A percentile compares a stretch with the other conserved stretches of the same genome.
Conservation (phyloP, 2,888 invertebrate genomes). For the Drosophila merina region DNA sequence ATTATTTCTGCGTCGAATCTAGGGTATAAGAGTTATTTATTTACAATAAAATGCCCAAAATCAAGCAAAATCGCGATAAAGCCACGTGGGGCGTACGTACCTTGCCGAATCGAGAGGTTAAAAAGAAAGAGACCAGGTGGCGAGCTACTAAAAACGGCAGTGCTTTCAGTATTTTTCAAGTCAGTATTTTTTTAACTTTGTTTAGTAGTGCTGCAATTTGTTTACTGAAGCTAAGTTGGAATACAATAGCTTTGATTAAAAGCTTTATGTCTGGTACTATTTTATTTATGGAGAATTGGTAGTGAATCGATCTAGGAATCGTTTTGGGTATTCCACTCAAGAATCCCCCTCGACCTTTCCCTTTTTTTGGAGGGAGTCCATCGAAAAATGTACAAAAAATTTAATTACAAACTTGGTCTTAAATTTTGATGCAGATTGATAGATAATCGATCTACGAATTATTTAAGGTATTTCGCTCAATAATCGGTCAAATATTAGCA, state of each 20-base stretch:
- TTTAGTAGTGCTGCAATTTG: not conserved
- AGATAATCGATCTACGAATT: too few species aligned
- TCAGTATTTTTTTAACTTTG: not conserved
- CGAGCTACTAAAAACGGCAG: not conserved
- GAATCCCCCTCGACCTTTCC: not conserved
- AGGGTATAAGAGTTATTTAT: not conserved
- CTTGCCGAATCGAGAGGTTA: slow-evolving; percentile 5
- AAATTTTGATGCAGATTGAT: too few species aligned
- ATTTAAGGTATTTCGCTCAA: too few species aligned
- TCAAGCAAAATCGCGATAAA: not conserved
- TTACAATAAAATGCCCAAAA: not conserved
- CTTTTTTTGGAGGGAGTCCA: not conserved
- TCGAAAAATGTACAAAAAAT: not conserved
- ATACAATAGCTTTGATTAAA: not conserved
- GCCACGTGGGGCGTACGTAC: slow-evolving; percentile 5
- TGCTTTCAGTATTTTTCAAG: not conserved
- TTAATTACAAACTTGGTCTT: too few species aligned
- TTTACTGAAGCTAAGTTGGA: not conserved
- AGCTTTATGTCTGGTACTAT: not conserved
- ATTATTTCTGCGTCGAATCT: slow-evolving; percentile 1
- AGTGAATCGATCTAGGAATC: not conserved
- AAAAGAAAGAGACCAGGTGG: slow-evolving; percentile 1
- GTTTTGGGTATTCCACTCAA: not conserved
- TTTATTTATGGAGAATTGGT: not conserved
- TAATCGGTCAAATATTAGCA: too few species aligned